Conservation (phyloP, 2,113 vertebrate species). For the Nycticebus coucang region DNA sequence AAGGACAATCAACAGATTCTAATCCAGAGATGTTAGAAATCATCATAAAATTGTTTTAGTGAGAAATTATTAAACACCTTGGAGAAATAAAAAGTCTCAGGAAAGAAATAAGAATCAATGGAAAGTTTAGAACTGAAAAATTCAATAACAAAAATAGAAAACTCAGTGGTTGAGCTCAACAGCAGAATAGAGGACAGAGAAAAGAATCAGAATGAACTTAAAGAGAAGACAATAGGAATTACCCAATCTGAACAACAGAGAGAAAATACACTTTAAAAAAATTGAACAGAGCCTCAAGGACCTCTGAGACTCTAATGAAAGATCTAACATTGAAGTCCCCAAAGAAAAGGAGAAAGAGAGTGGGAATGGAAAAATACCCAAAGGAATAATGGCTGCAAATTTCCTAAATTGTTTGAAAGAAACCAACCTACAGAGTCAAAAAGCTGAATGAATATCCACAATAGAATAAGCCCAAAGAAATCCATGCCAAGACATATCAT, state of each 20-base stretch:
- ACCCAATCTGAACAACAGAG: not conserved
- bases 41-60: not conserved
- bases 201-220: not conserved
- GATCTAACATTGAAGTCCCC: not conserved
- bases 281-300: not conserved
- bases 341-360: not conserved
- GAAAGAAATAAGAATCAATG: not conserved
- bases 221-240: not conserved
- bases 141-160: not conserved
- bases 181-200: not conserved
- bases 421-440: not conserved
- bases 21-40: not conserved
- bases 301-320: not conserved
- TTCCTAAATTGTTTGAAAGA: not conserved
- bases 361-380: not conserved
- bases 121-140: not conserved
- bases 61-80: not conserved
- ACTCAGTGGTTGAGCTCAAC: no score
- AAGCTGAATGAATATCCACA: not conserved
- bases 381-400: not conserved
- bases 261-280: not conserved
- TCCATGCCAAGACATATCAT: not conserved
- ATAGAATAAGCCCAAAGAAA: not conserved
- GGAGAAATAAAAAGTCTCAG: not conserved
- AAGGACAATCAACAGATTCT: not conserved